phyloP scores from a whole-genome alignment of 37 sponge, comb jelly and placozoan genomes.

The Ephydatia muelleri region DNA sequence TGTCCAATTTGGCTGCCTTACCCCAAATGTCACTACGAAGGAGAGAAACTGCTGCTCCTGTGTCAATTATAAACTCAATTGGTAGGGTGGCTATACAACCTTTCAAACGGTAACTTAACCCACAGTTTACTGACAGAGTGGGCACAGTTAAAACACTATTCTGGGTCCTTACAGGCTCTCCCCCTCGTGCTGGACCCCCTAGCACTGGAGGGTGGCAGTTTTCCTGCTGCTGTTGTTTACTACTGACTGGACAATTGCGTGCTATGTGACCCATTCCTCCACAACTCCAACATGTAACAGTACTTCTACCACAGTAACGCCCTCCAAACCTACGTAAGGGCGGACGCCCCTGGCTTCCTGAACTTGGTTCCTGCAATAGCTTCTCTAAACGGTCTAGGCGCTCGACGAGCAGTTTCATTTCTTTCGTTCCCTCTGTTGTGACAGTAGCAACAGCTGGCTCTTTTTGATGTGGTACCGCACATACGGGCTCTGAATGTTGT shows the following conservation, averaged over 20 bases:
- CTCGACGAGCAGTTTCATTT: neutral
- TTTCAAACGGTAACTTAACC: neutral
- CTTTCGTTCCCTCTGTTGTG: constrained; percentile 2
- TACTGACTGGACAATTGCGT: neutral
- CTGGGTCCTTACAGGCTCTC: constrained; percentile 2
- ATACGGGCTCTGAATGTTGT: too few species aligned
- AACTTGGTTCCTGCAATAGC: neutral
- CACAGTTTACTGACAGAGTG: too few species aligned
- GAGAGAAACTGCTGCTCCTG: constrained; percentile 38
- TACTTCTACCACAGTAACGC: neutral
- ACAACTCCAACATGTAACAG: constrained; percentile 8
- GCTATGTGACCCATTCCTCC: constrained; percentile 4
- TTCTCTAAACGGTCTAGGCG: neutral
- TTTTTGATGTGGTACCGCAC: too few species aligned
- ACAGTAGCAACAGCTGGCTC: too few species aligned
- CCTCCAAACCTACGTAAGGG: neutral
- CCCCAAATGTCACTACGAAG: constrained; percentile 31
- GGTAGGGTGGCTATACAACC: constrained; percentile 17
- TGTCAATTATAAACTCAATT: constrained; percentile 15
- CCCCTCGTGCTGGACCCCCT: neutral
- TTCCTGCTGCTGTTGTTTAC: constrained; percentile 4
- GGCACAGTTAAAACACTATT: too few species aligned
- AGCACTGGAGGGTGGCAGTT: neutral
- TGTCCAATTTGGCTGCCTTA: neutral
- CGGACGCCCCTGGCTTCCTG: neutral